Evolutionary conservation across 2,797 vertebrate species (phyloP), one percentile per base, ranked within the genome.

Genomic region (Clarias fuscus): DNA sequence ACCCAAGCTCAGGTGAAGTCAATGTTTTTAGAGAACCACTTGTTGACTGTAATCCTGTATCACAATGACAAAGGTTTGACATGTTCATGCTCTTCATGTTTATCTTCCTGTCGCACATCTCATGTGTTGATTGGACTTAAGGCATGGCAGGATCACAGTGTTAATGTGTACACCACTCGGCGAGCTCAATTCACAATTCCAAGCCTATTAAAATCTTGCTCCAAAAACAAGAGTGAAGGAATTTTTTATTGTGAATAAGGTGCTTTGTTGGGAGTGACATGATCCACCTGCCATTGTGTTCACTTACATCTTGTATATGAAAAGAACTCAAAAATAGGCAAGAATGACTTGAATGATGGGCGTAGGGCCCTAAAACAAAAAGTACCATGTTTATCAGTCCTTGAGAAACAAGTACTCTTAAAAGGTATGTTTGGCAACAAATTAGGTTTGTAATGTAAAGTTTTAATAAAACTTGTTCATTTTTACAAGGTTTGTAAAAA

Each of bases 11-110:
- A 20, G 87, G 89, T 93, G 92, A 94, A 91, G 93, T 94, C 92
- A 93, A 77, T 93, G 90, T 93, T 94, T 92, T 93, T 85, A 90
- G 91, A 93, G 88, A 88, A 90, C 90, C 90, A 86, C 85, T 84
- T 92, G 91, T 93, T 92, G 92, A 89, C 58, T 88, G 82, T 91
- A 91, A 94, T 89, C 91, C 85, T 86, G 90, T 90, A 89, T 40
- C 92, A 93, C 91, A 93, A 93, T 94, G 93, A 92, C 91, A 92
- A 67, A 86, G 90, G 91, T 92, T 89, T 91, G 88, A 89, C 7
- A 15, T 67, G n/a, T 81, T 53, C 4, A 17, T 91, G 86, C 84
- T 90, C 84, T 86, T 88, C 87, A 43, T 84, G 89, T 88, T 84
- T 90, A 88, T 87, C 87, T 75, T 84, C 84, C 82, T 80, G 73